Percentiles rank a stretch among this genome's conserved stretches.
Evolutionary conservation across 2,888 invertebrate genomes (phyloP).

Genomic region (Harpalus rufipes): DNA sequence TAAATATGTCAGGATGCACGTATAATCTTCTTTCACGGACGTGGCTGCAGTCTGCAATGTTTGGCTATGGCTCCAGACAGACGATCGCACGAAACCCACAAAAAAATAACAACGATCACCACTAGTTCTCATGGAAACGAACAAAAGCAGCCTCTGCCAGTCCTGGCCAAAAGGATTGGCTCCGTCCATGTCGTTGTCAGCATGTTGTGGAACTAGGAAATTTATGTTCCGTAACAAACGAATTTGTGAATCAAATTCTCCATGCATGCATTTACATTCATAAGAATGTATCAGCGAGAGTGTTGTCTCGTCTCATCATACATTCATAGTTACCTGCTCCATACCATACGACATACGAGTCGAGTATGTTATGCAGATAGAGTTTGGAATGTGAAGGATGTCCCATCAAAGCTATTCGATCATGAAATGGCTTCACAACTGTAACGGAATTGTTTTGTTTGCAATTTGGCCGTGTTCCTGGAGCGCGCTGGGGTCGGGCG

Average conservation of each 20-base stretch:
- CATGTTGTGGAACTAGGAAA: slow-evolving; percentile 52
- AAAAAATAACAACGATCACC: slow-evolving; percentile 50
- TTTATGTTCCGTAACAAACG: slow-evolving; percentile 53
- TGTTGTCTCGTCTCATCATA: slow-evolving; percentile 46
- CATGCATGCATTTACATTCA: slow-evolving; percentile 57
- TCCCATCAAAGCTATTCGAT: slow-evolving; percentile 71
- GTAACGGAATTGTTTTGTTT: slow-evolving; percentile 74
- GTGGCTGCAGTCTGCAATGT: slow-evolving; percentile 23
- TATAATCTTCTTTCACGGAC: slow-evolving; percentile 61
- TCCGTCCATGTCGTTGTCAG: slow-evolving; percentile 7
- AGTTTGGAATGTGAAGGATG: slow-evolving; percentile 46
- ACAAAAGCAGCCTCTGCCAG: slow-evolving; percentile 16
- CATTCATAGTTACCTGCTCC: slow-evolving; percentile 41
- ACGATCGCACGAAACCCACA: slow-evolving; percentile 54
- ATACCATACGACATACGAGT: not conserved
- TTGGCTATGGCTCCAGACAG: slow-evolving; percentile 40
- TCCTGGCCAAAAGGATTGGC: slow-evolving; percentile 13
- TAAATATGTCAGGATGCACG: slow-evolving; percentile 64
- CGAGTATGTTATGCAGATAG: slow-evolving; percentile 7
- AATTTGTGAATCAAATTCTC: slow-evolving; percentile 54
- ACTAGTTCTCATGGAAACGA: slow-evolving; percentile 54
- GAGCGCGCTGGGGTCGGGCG: slow-evolving; percentile 52
- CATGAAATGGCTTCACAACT: slow-evolving; percentile 72
- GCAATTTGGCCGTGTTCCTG: slow-evolving; percentile 74
- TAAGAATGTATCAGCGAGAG: slow-evolving; percentile 47